Evolutionary conservation across 2,113 vertebrate genomes (phyloP).

Genomic region (Microcebus lehilahytsara): DNA sequence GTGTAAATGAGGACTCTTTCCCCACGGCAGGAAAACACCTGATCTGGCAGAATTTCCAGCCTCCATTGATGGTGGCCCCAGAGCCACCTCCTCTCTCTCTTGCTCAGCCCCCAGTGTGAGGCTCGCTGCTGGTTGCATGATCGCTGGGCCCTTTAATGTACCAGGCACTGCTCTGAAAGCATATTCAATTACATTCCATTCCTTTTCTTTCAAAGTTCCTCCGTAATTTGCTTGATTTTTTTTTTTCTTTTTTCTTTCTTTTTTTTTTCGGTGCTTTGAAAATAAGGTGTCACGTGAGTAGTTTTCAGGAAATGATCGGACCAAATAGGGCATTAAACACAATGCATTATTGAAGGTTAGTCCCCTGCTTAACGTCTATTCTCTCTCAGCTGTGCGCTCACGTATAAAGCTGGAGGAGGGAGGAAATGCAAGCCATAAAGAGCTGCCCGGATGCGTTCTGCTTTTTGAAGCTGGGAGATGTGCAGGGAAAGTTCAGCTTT

Average conservation of each 20-base stretch:
- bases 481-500: background rate
- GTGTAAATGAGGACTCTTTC: constrained; percentile 10
- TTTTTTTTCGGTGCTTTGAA: constrained; percentile 41
- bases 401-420: background rate
- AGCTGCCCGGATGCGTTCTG: background rate
- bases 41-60: constrained; percentile 43
- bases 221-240: constrained; percentile 31
- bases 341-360: constrained; percentile 35
- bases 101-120: background rate
- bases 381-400: constrained; percentile 2
- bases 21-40: background rate
- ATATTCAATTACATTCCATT: background rate
- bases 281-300: constrained; percentile 42
- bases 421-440: background rate
- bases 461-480: background rate
- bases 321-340: constrained; percentile 24
- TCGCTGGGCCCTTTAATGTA: background rate
- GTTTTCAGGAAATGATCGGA: constrained; percentile 64
- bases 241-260: background rate
- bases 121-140: accelerated
- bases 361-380: background rate
- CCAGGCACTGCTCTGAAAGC: background rate
- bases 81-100: background rate
- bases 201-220: constrained; percentile 28
- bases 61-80: background rate